These are phyloP conservation scores for Allobates femoralis DNA, from an alignment of 2,797 vertebrate species.

Conservation along the genomic window DNA sequence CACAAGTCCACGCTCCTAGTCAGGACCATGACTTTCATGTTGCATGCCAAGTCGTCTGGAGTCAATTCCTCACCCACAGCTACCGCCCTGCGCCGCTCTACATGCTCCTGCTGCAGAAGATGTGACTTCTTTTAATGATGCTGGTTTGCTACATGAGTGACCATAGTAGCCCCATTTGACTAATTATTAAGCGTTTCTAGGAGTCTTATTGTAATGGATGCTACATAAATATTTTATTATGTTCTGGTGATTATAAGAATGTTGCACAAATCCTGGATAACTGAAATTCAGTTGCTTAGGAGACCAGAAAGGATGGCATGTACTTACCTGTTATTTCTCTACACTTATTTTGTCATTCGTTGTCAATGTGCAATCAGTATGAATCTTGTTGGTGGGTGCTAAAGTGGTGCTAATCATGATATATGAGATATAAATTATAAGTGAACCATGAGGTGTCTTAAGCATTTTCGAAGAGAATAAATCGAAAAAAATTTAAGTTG, in stretches of 20 bases:
- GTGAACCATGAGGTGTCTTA: background rate
- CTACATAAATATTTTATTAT: constrained; percentile 7
- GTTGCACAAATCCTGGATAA: background rate
- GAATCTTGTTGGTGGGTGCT: background rate
- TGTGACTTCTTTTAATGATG: background rate
- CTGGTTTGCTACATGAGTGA: background rate
- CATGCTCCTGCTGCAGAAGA: no score
- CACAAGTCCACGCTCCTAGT: no score
- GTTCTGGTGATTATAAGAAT: constrained; percentile 6
- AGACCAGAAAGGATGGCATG: background rate
- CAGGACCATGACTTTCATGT: no score
- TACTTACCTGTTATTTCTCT: constrained; percentile 9
- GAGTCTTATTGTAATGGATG: background rate
- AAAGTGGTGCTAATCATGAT: background rate
- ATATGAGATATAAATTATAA: background rate
- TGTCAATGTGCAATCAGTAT: background rate
- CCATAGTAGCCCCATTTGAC: background rate
- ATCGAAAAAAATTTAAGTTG: background rate
- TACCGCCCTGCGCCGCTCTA: no score
- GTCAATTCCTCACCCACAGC: no score
- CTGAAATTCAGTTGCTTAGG: background rate
- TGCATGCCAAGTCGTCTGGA: no score
- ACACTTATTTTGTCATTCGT: background rate
- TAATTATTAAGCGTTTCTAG: background rate
- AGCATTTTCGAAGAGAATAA: background rate